Percentiles rank a stretch among this genome's conserved stretches.
These are phyloP conservation scores for Microplitis manilae DNA, from an alignment of 2,888 invertebrate species.

Conservation along the genomic window DNA sequence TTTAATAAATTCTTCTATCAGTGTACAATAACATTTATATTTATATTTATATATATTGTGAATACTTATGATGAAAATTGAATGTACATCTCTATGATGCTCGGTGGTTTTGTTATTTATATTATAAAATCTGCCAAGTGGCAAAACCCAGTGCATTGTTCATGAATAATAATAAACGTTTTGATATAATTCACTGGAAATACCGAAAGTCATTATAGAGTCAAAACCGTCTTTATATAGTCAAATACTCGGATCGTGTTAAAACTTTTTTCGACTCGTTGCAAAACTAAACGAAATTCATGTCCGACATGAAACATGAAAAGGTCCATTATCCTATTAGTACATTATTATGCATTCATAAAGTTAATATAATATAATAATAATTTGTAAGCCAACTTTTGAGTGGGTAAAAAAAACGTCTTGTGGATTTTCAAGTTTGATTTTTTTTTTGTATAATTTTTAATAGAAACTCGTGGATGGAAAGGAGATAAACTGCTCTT, in stretches of 20 bases:
- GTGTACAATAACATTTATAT: too few relatives aligned
- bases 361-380: background rate
- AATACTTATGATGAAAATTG: conserved; percentile 15
- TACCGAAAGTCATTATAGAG: conserved; percentile 39
- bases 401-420: too few relatives aligned
- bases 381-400: background rate
- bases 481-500: too few relatives aligned
- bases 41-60: too few relatives aligned
- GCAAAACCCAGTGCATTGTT: conserved; percentile 48
- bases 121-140: conserved; percentile 48
- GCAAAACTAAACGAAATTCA: conserved; percentile 40
- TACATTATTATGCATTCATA: background rate
- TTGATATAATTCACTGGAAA: conserved; percentile 45
- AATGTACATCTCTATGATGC: background rate
- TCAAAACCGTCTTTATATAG: conserved; percentile 18
- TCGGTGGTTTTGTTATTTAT: conserved; percentile 20
- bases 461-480: too few relatives aligned
- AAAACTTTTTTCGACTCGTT: conserved; percentile 30
- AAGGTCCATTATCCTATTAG: background rate
- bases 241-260: conserved; percentile 36
- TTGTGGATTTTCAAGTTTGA: too few relatives aligned
- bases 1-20: too few relatives aligned
- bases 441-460: too few relatives aligned
- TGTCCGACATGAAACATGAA: conserved; percentile 43
- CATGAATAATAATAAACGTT: conserved; percentile 49